A percentile compares a stretch with the other conserved stretches of the same genome.
Conservation (phyloP, 2,113 vertebrate genomes). For the Nettapus auritus region DNA sequence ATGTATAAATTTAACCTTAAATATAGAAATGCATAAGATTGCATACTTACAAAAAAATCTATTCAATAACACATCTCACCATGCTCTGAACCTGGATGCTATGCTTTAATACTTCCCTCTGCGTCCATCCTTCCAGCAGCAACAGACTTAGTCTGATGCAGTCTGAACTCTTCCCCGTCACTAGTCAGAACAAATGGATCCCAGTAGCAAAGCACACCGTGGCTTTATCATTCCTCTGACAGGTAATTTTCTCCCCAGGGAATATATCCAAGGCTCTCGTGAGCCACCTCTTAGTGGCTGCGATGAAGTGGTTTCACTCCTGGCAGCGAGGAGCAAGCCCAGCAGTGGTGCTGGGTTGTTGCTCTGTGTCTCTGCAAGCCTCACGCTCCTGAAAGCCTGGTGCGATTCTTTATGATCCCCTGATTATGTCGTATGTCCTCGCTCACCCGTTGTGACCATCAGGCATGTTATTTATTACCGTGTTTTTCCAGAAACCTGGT, state of each 20-base stretch:
- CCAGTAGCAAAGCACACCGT: neutral
- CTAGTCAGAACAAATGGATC: slow-evolving; percentile 58
- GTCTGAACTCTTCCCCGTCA: slow-evolving; percentile 35
- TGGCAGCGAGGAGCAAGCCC: neutral
- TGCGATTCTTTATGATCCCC: slow-evolving; percentile 42
- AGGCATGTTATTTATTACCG: slow-evolving; percentile 16
- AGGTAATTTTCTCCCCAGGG: slow-evolving; percentile 57
- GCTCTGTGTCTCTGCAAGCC: neutral
- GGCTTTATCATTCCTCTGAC: slow-evolving; percentile 69
- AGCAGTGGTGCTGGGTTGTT: neutral
- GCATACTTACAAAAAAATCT: neutral
- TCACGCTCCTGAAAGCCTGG: neutral
- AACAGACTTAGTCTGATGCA: neutral
- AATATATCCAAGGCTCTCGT: neutral
- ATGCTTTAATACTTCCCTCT: neutral
- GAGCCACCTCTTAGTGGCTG: slow-evolving; percentile 11
- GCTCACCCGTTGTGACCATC: neutral
- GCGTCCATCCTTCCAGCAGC: neutral
- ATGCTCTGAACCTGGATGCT: neutral
- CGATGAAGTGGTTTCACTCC: slow-evolving; percentile 46
- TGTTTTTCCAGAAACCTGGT: neutral
- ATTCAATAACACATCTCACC: neutral
- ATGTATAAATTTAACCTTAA: neutral
- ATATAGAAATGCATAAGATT: neutral
- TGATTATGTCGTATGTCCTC: slow-evolving; percentile 5